These are phyloP conservation scores for Aradus depressus DNA, from an alignment of 2,888 invertebrate species.

Conservation along the genomic window DNA sequence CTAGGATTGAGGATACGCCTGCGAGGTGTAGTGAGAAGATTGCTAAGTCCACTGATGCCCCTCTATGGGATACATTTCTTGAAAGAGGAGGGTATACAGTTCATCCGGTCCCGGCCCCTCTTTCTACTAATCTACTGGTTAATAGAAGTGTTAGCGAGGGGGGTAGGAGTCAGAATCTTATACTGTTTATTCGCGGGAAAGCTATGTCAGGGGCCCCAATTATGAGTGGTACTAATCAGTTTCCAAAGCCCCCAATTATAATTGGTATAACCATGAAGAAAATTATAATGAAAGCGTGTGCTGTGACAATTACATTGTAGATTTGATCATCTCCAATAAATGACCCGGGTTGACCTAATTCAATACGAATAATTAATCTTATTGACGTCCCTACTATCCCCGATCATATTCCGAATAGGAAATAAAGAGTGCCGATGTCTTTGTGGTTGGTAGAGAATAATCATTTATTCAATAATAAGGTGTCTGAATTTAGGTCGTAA, in stretches of 20 bases:
- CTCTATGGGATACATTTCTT: constrained; percentile 41
- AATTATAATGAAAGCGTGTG: constrained; percentile 73
- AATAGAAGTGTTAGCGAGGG: too few relatives aligned
- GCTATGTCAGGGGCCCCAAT: constrained; percentile 68
- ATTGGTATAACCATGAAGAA: constrained; percentile 64
- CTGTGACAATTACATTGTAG: constrained; percentile 67
- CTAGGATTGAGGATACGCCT: constrained; percentile 61
- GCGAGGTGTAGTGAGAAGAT: constrained; percentile 69
- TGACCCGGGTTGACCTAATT: constrained; percentile 54
- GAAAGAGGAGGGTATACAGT: constrained; percentile 15
- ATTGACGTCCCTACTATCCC: too few relatives aligned
- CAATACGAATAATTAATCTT: constrained; percentile 59
- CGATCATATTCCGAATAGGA: too few relatives aligned
- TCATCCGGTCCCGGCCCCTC: constrained; percentile 12
- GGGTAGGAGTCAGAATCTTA: too few relatives aligned
- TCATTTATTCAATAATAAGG: too few relatives aligned
- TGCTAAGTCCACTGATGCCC: constrained; percentile 58
- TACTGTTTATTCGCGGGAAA: constrained; percentile 67
- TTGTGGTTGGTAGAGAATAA: too few relatives aligned
- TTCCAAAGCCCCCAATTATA: constrained; percentile 74
- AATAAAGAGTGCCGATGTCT: too few relatives aligned
- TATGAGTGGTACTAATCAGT: constrained; percentile 67
- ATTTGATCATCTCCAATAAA: constrained; percentile 62
- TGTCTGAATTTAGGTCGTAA: too few relatives aligned
- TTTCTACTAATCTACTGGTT: not conserved